Percentiles rank a stretch among this genome's conserved stretches.
Evolutionary conservation across 1,140 invertebrate genomes (phyloP).

Genomic region (Trachymyrmex septentrionalis): DNA sequence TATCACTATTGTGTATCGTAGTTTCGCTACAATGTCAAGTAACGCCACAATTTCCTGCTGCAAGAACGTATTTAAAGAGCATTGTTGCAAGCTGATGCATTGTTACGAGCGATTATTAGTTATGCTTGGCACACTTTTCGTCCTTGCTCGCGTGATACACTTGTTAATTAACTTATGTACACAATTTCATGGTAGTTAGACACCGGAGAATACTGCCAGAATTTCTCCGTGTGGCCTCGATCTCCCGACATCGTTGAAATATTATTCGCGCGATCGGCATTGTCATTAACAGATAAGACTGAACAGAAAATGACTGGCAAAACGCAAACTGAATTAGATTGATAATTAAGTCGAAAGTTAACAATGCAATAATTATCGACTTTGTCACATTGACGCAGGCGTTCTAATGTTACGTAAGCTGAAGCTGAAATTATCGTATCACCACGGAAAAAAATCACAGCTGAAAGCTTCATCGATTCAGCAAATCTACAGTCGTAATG

Average conservation of each 20-base stretch:
- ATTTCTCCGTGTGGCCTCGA: slow-evolving; percentile 2
- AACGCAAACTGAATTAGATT: not conserved
- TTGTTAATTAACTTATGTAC: slow-evolving; percentile 49
- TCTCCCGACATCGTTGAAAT: not conserved
- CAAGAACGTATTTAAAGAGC: slow-evolving; percentile 7
- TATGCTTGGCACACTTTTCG: slow-evolving; percentile 38
- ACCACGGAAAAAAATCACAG: too few relatives aligned
- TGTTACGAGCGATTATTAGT: slow-evolving; percentile 19
- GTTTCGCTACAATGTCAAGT: not conserved
- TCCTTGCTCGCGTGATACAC: slow-evolving; percentile 1
- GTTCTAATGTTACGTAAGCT: slow-evolving; percentile 33
- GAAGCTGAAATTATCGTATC: slow-evolving; percentile 10
- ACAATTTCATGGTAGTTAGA: slow-evolving; percentile 42
- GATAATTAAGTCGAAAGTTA: slow-evolving; percentile 26
- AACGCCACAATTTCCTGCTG: slow-evolving; percentile 3
- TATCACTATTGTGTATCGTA: not conserved
- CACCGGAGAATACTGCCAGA: slow-evolving; percentile 5
- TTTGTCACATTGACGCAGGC: not conserved
- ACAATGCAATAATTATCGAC: slow-evolving; percentile 35
- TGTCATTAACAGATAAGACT: slow-evolving; percentile 21
- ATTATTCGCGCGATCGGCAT: not conserved
- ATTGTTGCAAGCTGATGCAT: slow-evolving; percentile 17
- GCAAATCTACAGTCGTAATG: too few relatives aligned
- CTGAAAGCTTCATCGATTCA: too few relatives aligned
- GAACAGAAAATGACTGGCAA: not conserved